Conservation (phyloP, 2,888 invertebrate species). For the Thalpophila matura region DNA sequence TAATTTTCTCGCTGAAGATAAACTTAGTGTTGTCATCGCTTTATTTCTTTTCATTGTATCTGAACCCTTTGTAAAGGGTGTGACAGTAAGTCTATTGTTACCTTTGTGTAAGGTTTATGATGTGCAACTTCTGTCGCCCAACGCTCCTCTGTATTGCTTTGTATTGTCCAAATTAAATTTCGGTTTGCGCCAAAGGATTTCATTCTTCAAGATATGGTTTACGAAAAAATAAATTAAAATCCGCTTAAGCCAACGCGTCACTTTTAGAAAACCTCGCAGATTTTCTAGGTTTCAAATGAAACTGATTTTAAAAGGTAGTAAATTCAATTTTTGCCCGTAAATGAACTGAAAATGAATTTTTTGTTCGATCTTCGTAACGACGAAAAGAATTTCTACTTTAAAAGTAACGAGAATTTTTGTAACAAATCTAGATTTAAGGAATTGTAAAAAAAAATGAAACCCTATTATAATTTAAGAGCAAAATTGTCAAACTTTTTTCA, state of each 20-base stretch:
- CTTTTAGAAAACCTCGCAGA: slow-evolving; percentile 5
- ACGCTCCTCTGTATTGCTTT: slow-evolving; percentile 60
- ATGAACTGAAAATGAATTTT: slow-evolving; percentile 19
- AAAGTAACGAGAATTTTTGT: neutral
- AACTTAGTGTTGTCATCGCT: slow-evolving; percentile 71
- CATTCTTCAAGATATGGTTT: slow-evolving; percentile 24
- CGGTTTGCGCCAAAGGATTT: slow-evolving; percentile 45
- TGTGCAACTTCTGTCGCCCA: slow-evolving; percentile 73
- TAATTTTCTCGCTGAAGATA: slow-evolving; percentile 73
- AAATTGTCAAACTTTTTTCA: neutral
- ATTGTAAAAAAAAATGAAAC: neutral
- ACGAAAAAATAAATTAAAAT: slow-evolving; percentile 32
- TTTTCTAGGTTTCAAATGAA: slow-evolving; percentile 1
- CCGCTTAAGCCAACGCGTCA: slow-evolving; percentile 5
- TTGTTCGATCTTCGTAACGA: slow-evolving; percentile 27
- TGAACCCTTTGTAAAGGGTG: slow-evolving; percentile 75
- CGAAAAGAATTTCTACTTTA: slow-evolving; percentile 29
- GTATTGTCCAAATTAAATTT: slow-evolving; percentile 66
- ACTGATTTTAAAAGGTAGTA: neutral
- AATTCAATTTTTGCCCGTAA: neutral
- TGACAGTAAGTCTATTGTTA: slow-evolving; percentile 74
- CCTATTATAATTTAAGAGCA: slow-evolving; percentile 9
- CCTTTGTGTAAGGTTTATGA: slow-evolving; percentile 79
- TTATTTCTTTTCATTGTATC: slow-evolving; percentile 79
- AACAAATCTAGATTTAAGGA: neutral